Conservation (phyloP, 2,113 vertebrate species). For the Heterochromis multidens region DNA sequence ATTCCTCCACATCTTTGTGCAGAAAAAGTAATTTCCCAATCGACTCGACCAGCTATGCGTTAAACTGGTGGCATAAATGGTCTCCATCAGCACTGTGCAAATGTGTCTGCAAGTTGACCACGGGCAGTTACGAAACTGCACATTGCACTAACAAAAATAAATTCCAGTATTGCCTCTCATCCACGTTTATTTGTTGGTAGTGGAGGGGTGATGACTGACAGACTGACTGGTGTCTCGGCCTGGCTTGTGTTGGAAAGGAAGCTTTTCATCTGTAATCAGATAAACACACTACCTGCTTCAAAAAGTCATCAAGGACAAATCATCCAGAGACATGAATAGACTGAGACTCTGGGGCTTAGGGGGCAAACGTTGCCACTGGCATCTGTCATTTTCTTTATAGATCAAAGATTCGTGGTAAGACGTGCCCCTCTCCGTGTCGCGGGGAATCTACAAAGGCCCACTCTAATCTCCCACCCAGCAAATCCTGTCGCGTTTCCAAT, state of each 20-base stretch:
- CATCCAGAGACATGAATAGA: slow-evolving; percentile 64
- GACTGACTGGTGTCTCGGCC: slow-evolving; percentile 23
- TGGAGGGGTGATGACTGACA: slow-evolving; percentile 31
- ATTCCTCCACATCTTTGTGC: not conserved
- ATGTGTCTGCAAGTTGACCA: not conserved
- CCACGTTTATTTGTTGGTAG: slow-evolving; percentile 40
- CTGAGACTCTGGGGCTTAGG: slow-evolving; percentile 53
- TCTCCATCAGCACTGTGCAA: slow-evolving; percentile 11
- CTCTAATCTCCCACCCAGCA: slow-evolving; percentile 72
- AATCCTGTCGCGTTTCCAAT: slow-evolving; percentile 75
- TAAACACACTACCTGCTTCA: slow-evolving; percentile 64
- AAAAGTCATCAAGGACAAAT: slow-evolving; percentile 67
- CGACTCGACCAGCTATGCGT: not conserved
- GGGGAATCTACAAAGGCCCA: slow-evolving; percentile 66
- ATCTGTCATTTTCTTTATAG: slow-evolving; percentile 66
- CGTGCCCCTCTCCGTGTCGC: slow-evolving; percentile 66
- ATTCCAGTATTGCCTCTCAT: slow-evolving; percentile 20
- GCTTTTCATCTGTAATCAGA: slow-evolving; percentile 65
- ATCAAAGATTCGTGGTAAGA: slow-evolving; percentile 61
- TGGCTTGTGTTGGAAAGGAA: slow-evolving; percentile 6
- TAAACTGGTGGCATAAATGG: not conserved
- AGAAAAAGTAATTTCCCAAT: not conserved
- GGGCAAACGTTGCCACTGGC: slow-evolving; percentile 58
- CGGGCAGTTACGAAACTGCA: not conserved
- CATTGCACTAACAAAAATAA: slow-evolving; percentile 28